Evolutionary conservation across 2,113 vertebrate genomes (phyloP).

Genomic region (Tricholaema leucomelas): DNA sequence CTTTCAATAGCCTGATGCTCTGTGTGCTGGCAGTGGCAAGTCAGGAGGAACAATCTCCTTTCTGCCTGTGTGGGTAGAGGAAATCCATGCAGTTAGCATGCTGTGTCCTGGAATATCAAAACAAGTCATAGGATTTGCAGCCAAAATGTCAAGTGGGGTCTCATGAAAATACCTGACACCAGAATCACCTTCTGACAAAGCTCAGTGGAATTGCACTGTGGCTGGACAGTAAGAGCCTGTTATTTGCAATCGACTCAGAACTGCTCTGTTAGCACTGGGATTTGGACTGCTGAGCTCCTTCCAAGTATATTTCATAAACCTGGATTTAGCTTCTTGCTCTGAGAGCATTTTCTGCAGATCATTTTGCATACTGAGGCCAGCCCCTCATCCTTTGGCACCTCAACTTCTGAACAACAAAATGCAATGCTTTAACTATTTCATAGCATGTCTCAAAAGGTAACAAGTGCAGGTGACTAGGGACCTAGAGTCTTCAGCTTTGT

Average conservation of each 20-base stretch:
- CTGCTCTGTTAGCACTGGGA: slow-evolving; percentile 38
- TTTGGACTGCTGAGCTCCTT: slow-evolving; percentile 13
- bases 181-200: slow-evolving; percentile 37
- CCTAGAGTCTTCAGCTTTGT: background rate
- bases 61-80: background rate
- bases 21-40: background rate
- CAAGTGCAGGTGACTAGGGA: background rate
- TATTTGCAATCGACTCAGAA: slow-evolving; percentile 37
- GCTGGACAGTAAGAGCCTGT: slow-evolving; percentile 3
- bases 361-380: background rate
- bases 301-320: slow-evolving; percentile 27
- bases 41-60: background rate
- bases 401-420: background rate
- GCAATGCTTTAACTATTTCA: background rate
- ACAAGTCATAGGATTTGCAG: slow-evolving; percentile 31
- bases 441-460: background rate
- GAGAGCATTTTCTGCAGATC: background rate
- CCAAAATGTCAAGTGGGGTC: slow-evolving; percentile 52
- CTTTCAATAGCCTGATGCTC: background rate
- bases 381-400: background rate
- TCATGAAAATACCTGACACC: slow-evolving; percentile 48
- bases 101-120: slow-evolving; percentile 47
- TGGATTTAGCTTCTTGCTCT: slow-evolving; percentile 5
- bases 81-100: slow-evolving; percentile 7
- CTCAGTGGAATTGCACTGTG: background rate